Percentiles rank a stretch among this genome's conserved stretches.
phyloP scores from a whole-genome alignment of 2,888 invertebrate genomes.

The Urechis unicinctus region DNA sequence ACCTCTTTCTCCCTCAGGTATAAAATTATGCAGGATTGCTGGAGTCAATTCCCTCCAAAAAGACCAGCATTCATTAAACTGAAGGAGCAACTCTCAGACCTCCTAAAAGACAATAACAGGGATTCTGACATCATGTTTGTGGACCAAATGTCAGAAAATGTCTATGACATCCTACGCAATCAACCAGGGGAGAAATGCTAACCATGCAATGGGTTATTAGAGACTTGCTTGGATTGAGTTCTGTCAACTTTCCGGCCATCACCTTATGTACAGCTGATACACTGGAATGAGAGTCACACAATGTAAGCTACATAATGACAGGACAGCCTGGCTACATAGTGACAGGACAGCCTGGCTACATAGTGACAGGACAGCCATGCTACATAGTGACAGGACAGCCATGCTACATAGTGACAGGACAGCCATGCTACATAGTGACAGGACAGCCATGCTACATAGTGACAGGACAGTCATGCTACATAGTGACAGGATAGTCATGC shows the following conservation, averaged over 20 bases:
- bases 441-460: too few relatives aligned
- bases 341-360: too few relatives aligned
- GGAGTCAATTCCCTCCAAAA: constrained; percentile 78
- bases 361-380: too few relatives aligned
- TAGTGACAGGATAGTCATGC: too few relatives aligned
- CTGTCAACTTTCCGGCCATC: not conserved
- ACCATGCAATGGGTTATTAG: not conserved
- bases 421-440: too few relatives aligned
- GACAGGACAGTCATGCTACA: too few relatives aligned
- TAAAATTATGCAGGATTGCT: constrained; percentile 93
- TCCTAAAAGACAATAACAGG: constrained; percentile 69
- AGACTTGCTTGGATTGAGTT: not conserved
- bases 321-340: too few relatives aligned
- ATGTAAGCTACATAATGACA: too few relatives aligned
- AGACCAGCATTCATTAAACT: constrained; percentile 80
- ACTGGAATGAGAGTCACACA: too few relatives aligned
- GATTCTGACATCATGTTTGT: constrained; percentile 85
- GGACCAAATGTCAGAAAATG: constrained; percentile 53
- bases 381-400: too few relatives aligned
- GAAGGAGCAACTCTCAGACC: constrained; percentile 70
- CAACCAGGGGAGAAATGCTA: constrained; percentile 21
- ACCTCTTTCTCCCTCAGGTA: constrained; percentile 56
- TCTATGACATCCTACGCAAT: constrained; percentile 14
- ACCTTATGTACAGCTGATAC: too few relatives aligned
- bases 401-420: too few relatives aligned